Conservation (phyloP, 2,113 vertebrate genomes). For the Climacteris rufus region DNA sequence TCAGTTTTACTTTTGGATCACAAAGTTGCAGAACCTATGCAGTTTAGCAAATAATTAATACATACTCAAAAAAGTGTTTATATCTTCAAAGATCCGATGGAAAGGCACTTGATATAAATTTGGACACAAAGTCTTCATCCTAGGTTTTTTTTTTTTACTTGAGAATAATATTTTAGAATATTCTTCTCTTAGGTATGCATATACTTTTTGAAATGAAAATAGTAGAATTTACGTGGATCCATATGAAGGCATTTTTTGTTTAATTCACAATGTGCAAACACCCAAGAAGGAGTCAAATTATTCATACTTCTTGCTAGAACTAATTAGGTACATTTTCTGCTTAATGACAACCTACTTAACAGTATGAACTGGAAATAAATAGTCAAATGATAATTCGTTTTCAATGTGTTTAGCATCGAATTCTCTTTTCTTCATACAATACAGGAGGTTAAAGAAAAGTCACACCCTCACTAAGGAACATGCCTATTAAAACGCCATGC, state of each 20-base stretch:
- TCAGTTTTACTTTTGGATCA: background rate
- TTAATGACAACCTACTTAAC: background rate
- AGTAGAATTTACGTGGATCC: background rate
- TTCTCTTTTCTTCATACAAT: background rate
- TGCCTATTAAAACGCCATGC: background rate
- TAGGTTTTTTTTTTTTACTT: rapidly evolving
- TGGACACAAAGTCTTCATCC: background rate
- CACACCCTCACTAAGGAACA: background rate
- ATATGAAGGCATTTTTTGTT: background rate
- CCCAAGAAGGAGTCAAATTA: background rate
- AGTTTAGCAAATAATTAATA: background rate
- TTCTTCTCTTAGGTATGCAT: background rate
- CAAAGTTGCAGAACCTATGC: background rate
- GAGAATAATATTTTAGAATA: background rate
- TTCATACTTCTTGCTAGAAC: background rate
- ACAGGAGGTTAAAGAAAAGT: background rate
- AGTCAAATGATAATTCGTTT: constrained; percentile 12
- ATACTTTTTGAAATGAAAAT: background rate
- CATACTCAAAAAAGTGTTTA: background rate
- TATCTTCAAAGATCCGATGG: background rate
- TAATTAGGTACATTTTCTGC: background rate
- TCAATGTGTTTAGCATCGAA: background rate
- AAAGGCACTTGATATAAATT: background rate
- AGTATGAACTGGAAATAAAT: background rate
- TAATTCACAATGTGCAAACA: background rate